Conservation (phyloP, 2,113 vertebrate species). For the Dipodomys merriami region DNA sequence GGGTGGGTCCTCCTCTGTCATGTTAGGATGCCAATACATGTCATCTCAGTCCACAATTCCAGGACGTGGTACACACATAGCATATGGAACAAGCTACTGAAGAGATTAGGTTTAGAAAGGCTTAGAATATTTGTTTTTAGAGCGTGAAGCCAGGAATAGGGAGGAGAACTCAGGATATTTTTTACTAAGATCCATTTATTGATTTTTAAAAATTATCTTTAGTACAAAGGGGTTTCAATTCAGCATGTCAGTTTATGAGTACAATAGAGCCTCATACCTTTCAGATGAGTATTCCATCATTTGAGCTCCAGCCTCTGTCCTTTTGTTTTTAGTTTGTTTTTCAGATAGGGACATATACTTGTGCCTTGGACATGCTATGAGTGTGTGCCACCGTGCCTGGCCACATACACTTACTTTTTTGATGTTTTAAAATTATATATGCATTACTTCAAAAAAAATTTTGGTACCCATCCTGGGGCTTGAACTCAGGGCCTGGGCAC, state of each 20-base stretch:
- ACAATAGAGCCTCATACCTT: too few species aligned
- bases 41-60: background rate
- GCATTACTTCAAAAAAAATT: background rate
- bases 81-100: rapidly evolving
- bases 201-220: background rate
- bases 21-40: background rate
- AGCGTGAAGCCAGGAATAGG: background rate
- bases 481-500: too few species aligned
- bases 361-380: too few species aligned
- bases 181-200: background rate
- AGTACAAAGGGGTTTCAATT: too few species aligned
- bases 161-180: background rate
- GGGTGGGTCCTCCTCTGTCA: background rate
- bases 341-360: too few species aligned
- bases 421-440: background rate
- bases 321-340: too few species aligned
- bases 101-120: background rate
- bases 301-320: too few species aligned
- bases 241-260: too few species aligned
- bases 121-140: background rate
- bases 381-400: too few species aligned
- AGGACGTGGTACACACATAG: background rate
- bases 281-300: too few species aligned
- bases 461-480: too few species aligned
- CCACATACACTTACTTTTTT: background rate